Evolutionary conservation across 2,888 invertebrate species (phyloP), one percentile per base, ranked within the genome.

Genomic region (Tanytarsus gracilentus): DNA sequence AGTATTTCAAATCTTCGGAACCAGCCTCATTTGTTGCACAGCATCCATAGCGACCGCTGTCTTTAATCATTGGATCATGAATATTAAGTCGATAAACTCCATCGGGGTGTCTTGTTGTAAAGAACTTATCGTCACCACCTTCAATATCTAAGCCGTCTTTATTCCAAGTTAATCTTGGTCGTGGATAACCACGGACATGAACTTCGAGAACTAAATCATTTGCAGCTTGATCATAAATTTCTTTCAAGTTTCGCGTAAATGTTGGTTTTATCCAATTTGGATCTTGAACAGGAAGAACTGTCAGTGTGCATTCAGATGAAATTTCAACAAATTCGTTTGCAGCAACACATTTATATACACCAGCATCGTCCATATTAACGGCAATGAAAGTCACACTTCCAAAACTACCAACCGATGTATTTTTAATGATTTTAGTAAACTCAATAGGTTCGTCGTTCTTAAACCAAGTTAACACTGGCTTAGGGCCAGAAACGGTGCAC

Each of bases 321-420:
- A 83, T 77, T 64, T 82, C 79, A 48, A 89, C 89, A 67, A 84
- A 79, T 61, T 81, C 78, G 71, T 91, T 92, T 67, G 79, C 80
- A 33, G 87, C 90, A 4, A 85, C 77, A 69, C 91, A 92, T 25
- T 83, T 82, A 68, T 90, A 92, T 66, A 88, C 85, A n/a, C 87
- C 92, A 3, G 84, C 80, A 71, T 88, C 87, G 62, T 77, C 79
- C 0, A 81, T 72, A 2, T 78, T 76, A 0, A 85, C 83, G 63
- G 85, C 80, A 25, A 80, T 70, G 14, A 91, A 78, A 74, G 90
- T 88, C 55, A 91, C 70, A 40, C 84, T 84, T 23, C 86, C 84
- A 62, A 86, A 77, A 8, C 88, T 88, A 67, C 85, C 84, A 3
- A 78, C 74, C 39, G 78, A 80, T 49, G 78, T 79, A 25, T 80